phyloP scores from a whole-genome alignment of 2,113 vertebrate genomes.

The Pelmatolapia mariae region DNA sequence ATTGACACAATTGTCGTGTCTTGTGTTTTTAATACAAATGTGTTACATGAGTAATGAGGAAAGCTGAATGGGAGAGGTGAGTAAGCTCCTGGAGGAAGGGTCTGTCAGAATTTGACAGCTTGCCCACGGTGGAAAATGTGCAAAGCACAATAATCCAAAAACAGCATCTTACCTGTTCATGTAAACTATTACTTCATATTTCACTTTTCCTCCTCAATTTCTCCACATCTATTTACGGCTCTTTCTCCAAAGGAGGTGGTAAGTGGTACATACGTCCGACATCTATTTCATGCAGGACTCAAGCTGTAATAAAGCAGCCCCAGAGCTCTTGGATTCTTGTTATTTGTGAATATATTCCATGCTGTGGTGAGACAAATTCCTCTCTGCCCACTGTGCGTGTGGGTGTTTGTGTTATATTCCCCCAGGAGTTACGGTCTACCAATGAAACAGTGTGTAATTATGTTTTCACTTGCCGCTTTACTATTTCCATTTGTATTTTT shows the following conservation, averaged over 20 bases:
- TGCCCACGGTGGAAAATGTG: not conserved
- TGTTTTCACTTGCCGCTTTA: constrained; percentile 23
- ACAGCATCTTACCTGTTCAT: constrained; percentile 13
- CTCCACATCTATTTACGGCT: constrained; percentile 6
- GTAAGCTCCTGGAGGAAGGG: not conserved
- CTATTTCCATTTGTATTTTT: constrained; percentile 22
- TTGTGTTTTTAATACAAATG: not conserved
- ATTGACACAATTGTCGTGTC: not conserved
- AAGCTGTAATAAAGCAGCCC: constrained; percentile 30
- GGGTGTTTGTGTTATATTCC: constrained; percentile 27
- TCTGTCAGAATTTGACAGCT: not conserved
- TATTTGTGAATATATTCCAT: constrained; percentile 55
- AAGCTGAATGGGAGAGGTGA: not conserved
- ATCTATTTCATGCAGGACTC: constrained; percentile 37
- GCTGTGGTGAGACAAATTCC: constrained; percentile 42
- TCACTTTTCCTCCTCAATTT: not conserved
- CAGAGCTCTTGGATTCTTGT: constrained; percentile 44
- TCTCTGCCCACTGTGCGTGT: constrained; percentile 21
- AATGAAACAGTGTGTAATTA: constrained; percentile 48
- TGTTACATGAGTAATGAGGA: not conserved
- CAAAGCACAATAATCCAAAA: not conserved
- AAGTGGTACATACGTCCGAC: constrained; percentile 12
- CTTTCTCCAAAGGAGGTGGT: constrained; percentile 1
- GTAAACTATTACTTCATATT: constrained; percentile 37
- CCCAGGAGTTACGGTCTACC: constrained; percentile 32